A percentile compares a stretch with the other conserved stretches of the same genome.
Conservation (phyloP, 2,888 invertebrate species). For the Cataglyphis cursor region DNA sequence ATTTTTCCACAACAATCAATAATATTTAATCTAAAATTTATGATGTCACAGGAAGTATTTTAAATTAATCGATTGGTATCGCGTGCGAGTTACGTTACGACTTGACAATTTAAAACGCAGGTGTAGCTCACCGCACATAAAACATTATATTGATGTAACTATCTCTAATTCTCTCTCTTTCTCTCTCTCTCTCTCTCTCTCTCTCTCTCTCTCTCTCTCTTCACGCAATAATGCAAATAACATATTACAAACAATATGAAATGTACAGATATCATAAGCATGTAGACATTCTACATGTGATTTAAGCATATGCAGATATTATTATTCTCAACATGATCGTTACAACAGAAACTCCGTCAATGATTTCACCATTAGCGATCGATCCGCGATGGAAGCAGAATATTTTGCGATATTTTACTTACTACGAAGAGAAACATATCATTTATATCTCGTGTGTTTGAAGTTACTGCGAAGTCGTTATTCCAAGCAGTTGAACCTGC, state of each 20-base stretch:
- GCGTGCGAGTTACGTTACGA: neutral
- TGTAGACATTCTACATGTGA: neutral
- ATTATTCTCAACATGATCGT: neutral
- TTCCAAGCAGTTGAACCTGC: neutral
- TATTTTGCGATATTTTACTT: neutral
- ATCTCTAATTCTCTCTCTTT: neutral
- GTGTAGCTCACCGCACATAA: constrained; percentile 13
- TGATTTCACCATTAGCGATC: neutral
- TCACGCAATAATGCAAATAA: neutral
- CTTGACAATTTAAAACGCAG: neutral
- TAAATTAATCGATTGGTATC: neutral
- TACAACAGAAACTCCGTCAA: neutral
- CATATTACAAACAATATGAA: neutral
- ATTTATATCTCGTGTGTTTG: neutral
- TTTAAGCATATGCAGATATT: constrained; percentile 3
- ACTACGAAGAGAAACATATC: neutral
- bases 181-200: neutral
- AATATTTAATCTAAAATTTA: neutral
- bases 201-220: neutral
- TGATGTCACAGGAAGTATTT: neutral
- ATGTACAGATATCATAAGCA: neutral
- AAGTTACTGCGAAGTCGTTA: neutral
- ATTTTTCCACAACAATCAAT: neutral
- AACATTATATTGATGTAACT: constrained; percentile 37
- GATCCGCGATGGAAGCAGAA: neutral